These are phyloP conservation scores for Petrosia ficiformis DNA, from an alignment of 37 sponge, comb jelly and placozoan species.

Conservation along the genomic window DNA sequence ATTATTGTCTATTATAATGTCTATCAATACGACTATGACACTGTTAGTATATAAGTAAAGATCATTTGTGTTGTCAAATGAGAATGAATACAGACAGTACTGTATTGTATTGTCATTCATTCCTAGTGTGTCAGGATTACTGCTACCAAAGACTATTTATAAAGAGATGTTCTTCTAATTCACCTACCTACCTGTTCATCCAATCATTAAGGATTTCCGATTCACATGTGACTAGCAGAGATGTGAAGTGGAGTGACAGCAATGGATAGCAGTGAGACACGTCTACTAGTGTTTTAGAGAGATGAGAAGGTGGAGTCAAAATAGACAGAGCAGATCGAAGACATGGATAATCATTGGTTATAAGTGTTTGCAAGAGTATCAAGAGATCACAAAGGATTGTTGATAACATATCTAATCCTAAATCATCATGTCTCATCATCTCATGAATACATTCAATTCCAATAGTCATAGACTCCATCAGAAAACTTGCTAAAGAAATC, in stretches of 20 bases:
- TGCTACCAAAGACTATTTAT: too few relatives aligned
- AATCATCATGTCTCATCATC: not conserved
- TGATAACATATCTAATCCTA: constrained; percentile 15
- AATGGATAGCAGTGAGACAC: not conserved
- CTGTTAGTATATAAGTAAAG: too few relatives aligned
- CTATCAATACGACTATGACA: too few relatives aligned
- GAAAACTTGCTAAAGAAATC: not conserved
- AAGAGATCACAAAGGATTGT: constrained; percentile 21
- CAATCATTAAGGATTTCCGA: too few relatives aligned
- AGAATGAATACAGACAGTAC: too few relatives aligned
- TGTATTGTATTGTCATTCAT: too few relatives aligned
- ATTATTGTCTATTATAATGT: too few relatives aligned
- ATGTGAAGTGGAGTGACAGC: constrained; percentile 3
- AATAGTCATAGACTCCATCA: not conserved
- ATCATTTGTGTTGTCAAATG: too few relatives aligned
- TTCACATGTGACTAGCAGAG: not conserved
- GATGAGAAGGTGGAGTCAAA: not conserved
- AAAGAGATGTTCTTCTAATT: too few relatives aligned
- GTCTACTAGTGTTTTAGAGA: not conserved
- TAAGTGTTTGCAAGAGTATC: constrained; percentile 30
- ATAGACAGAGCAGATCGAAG: not conserved
- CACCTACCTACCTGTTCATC: too few relatives aligned
- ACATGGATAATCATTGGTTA: not conserved
- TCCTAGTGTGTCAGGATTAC: too few relatives aligned
- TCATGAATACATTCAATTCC: not conserved